phyloP scores from a whole-genome alignment of 1,140 invertebrate species.

The Drosophila sulfurigaster region DNA sequence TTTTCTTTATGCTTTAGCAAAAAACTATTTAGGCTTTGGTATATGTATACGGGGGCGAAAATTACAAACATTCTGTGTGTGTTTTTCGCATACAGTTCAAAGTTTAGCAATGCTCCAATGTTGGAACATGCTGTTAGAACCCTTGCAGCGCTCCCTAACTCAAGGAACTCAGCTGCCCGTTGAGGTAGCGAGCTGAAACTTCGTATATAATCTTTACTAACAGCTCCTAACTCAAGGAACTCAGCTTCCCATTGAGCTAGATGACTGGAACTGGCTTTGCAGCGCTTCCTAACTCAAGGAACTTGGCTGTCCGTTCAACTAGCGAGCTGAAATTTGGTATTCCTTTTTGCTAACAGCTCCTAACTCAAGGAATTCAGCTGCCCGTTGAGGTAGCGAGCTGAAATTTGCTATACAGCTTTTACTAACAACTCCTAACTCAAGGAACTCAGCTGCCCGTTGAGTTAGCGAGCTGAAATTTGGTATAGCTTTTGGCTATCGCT shows the following conservation, averaged over 20 bases:
- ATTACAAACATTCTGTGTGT: constrained; percentile 1
- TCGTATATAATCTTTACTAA: too few species aligned
- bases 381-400: too few species aligned
- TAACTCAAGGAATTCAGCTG: too few species aligned
- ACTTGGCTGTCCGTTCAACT: constrained; percentile 7
- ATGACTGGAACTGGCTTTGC: neutral
- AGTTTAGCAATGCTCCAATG: neutral
- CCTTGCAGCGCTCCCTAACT: constrained; percentile 1
- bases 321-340: neutral
- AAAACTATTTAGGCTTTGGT: constrained; percentile 72
- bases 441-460: neutral
- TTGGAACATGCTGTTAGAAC: too few species aligned
- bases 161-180: neutral
- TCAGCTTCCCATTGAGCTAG: too few species aligned
- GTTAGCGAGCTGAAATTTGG: neutral
- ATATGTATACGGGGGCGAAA: constrained; percentile 54
- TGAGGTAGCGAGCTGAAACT: constrained; percentile 1
- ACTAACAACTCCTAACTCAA: neutral
- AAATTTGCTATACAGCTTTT: neutral
- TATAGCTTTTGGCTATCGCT: neutral
- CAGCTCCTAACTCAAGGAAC: too few species aligned
- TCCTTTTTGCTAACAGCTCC: neutral
- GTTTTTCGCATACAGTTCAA: constrained; percentile 45
- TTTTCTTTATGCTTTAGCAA: constrained; percentile 12
- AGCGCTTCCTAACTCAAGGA: neutral